A percentile compares a stretch with the other conserved stretches of the same genome.
Conservation (phyloP, 2,888 invertebrate species). For the Dorcus hopei region DNA sequence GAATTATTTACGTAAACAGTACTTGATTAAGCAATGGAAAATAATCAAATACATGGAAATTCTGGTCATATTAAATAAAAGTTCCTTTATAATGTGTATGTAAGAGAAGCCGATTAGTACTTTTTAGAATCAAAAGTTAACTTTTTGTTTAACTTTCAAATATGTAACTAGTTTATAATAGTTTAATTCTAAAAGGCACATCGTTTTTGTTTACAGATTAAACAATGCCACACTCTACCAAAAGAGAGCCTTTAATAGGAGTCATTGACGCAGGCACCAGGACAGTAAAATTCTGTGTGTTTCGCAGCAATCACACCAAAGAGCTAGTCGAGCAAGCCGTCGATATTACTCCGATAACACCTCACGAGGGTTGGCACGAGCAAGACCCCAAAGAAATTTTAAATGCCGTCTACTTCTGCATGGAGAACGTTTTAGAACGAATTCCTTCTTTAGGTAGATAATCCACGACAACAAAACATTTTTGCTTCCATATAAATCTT, state of each 20-base stretch:
- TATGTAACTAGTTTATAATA: too few relatives aligned
- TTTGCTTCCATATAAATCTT: not conserved
- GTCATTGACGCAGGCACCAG: conserved; percentile 97
- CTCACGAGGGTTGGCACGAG: conserved; percentile 92
- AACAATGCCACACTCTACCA: conserved; percentile 9
- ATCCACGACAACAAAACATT: not conserved
- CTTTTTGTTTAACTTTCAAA: too few relatives aligned
- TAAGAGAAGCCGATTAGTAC: too few relatives aligned
- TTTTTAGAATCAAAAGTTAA: too few relatives aligned
- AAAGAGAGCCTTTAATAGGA: conserved; percentile 62
- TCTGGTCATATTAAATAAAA: too few relatives aligned
- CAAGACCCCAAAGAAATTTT: conserved; percentile 86
- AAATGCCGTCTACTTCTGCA: conserved; percentile 73
- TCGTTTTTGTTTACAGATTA: not conserved
- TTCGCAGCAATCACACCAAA: conserved; percentile 71
- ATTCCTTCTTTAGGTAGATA: conserved; percentile 11
- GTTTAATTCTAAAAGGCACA: too few relatives aligned
- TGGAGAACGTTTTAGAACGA: conserved; percentile 63
- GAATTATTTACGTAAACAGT: too few relatives aligned
- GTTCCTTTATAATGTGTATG: too few relatives aligned
- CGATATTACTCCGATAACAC: conserved; percentile 74
- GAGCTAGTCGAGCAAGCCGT: conserved; percentile 78
- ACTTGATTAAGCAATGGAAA: too few relatives aligned
- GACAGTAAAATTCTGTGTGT: conserved; percentile 65
- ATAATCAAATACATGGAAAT: too few relatives aligned